These are phyloP conservation scores for Platorchestia sp. DNA, from an alignment of 1,140 invertebrate genomes.

Conservation along the genomic window DNA sequence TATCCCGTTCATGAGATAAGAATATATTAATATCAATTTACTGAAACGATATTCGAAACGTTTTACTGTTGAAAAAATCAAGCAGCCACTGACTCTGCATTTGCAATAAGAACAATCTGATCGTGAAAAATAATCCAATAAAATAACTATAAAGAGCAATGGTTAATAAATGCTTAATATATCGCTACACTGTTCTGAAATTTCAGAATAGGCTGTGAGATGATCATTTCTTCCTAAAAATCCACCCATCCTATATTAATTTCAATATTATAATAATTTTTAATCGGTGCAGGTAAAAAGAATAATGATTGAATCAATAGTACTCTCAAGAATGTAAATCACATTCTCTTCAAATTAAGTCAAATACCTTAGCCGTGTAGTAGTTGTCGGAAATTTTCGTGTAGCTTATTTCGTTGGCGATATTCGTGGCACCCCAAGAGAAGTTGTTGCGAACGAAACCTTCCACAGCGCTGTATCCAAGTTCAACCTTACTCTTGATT, in stretches of 20 bases:
- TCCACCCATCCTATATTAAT: not conserved
- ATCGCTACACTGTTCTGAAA: not conserved
- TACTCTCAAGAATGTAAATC: not conserved
- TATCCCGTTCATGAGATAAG: too few species aligned
- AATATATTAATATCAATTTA: too few species aligned
- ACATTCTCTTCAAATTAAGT: not conserved
- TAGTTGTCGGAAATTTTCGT: constrained; percentile 1
- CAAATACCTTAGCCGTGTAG: constrained; percentile 30
- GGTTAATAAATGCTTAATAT: not conserved
- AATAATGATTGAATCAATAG: not conserved
- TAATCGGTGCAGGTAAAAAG: not conserved
- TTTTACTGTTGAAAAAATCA: too few species aligned
- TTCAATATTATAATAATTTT: not conserved
- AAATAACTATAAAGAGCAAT: too few species aligned
- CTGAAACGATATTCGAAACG: too few species aligned
- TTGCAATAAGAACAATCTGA: too few species aligned
- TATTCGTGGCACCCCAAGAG: not conserved
- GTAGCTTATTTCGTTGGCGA: constrained; percentile 4
- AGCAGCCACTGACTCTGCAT: too few species aligned
- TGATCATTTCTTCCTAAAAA: not conserved
- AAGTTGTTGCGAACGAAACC: not conserved
- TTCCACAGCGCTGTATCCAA: constrained; percentile 15
- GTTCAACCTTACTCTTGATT: constrained; percentile 12
- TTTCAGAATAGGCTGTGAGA: not conserved
- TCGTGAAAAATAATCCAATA: too few species aligned